These are phyloP conservation scores for Marmota monax DNA, from an alignment of 2,113 vertebrate species.

Conservation along the genomic window DNA sequence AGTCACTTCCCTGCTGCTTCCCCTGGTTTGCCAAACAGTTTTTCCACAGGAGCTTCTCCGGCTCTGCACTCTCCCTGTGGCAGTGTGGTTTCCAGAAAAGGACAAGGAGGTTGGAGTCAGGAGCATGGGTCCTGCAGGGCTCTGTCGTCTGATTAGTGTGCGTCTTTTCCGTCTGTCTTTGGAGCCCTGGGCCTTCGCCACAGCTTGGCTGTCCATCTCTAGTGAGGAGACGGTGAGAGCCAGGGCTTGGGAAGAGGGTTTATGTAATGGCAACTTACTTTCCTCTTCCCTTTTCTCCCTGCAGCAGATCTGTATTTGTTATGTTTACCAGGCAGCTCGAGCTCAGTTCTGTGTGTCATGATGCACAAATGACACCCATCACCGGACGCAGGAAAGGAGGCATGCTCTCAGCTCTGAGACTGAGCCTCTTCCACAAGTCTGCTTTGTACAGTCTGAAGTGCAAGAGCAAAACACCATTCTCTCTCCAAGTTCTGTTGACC, in stretches of 20 bases:
- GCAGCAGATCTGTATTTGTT: neutral
- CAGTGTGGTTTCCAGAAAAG: neutral
- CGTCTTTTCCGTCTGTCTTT: neutral
- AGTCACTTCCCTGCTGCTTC: neutral
- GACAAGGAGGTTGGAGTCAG: neutral
- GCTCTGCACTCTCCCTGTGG: neutral
- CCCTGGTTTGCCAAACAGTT: neutral
- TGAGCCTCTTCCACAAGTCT: neutral
- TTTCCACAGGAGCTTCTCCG: neutral
- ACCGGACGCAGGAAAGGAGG: fast-evolving
- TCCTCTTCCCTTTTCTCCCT: neutral
- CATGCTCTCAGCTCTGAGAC: neutral
- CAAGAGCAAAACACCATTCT: neutral
- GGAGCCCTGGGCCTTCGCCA: neutral
- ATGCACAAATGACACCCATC: neutral
- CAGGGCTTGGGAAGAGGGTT: neutral
- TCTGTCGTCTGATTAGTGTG: neutral
- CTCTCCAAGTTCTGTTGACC: neutral
- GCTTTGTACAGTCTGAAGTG: neutral
- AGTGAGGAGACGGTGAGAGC: neutral
- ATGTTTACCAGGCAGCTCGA: neutral
- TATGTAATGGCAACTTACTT: neutral
- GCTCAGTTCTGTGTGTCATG: neutral
- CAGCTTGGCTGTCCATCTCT: neutral
- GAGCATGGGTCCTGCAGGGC: neutral